Base-by-base conservation (phyloP, 2,113 vertebrate genomes). In the Toxotes chatareus region DNA sequence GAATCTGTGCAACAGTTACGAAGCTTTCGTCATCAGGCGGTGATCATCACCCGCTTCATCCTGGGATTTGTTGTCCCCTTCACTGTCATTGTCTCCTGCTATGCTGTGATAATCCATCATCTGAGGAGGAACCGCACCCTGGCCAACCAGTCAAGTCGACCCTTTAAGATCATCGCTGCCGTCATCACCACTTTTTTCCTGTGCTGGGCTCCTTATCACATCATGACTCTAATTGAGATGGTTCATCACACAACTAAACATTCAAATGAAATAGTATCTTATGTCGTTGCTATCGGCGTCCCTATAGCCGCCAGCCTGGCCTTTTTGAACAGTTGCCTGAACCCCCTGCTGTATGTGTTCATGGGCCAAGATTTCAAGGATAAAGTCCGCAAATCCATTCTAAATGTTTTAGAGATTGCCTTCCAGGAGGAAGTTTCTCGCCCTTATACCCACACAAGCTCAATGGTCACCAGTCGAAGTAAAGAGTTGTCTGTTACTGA, bases 201-300 rank as follows among this genome's bases (percentile, higher is more conserved):
- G 55, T 98, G 97, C 87, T 97, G 97, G 94, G 94, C 96, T 66
- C 97, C 97, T 1, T 97, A 95, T 82, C 97, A 97, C 0, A 93
- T 96, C 73, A 93, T 98, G 84, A 49, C 68, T 49, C 78, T 95
- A 10, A 93, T 95, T 11, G 94, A 95, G 89, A 64, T 95, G 88
- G 86, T 92, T 3, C 79, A 89, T 78, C 46, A 93, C 71, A 89
- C 92, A 85, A 23, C 78, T 13, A 12, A 16, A 36, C 46, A 89
- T 60, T 10, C 82, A 69, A 94, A 70, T 73, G 47, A 76, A 47
- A 90, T 57, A 9, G 71, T 94, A 23, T 31, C 89, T 13, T 61
- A 88, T 47, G 76, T 93, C 47, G 83, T 11, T n/a, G 87, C 14
- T 5, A 91, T 94, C 6, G 94, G 93, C 21, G 53, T 91, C 14